phyloP scores from a whole-genome alignment of 2,888 invertebrate genomes.

The Eumerus sabulonum region DNA sequence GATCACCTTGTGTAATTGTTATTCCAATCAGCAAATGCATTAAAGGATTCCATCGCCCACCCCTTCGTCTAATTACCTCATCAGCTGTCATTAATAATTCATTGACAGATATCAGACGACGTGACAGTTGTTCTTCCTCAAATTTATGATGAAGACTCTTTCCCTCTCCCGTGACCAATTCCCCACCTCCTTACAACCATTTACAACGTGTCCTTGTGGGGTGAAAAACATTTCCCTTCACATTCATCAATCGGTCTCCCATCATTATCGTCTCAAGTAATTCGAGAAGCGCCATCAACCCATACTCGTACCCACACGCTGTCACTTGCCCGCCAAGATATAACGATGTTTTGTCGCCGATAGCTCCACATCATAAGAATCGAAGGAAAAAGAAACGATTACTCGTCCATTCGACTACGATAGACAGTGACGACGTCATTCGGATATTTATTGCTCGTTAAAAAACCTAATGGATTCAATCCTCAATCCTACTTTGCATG shows the following conservation, averaged over 20 bases:
- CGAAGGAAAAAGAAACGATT: background rate
- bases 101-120: too few species aligned
- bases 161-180: background rate
- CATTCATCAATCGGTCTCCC: constrained; percentile 22
- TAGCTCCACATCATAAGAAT: constrained; percentile 8
- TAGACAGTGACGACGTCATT: constrained; percentile 22
- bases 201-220: constrained; percentile 18
- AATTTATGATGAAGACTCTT: constrained; percentile 13
- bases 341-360: constrained; percentile 46
- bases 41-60: background rate
- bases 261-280: constrained; percentile 21
- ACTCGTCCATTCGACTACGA: too few species aligned
- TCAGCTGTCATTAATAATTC: too few species aligned
- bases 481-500: constrained; percentile 12
- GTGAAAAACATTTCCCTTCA: constrained; percentile 1
- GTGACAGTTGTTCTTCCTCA: constrained; percentile 20
- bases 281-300: constrained; percentile 35
- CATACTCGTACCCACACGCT: background rate
- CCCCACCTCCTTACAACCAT: background rate
- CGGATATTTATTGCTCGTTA: constrained; percentile 50
- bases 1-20: too few species aligned
- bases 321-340: constrained; percentile 22
- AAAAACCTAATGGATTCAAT: constrained; percentile 41
- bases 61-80: too few species aligned
- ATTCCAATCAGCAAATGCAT: too few species aligned